phyloP scores from a whole-genome alignment of 2,797 vertebrate species.

The Otolemur crassicaudatus region DNA sequence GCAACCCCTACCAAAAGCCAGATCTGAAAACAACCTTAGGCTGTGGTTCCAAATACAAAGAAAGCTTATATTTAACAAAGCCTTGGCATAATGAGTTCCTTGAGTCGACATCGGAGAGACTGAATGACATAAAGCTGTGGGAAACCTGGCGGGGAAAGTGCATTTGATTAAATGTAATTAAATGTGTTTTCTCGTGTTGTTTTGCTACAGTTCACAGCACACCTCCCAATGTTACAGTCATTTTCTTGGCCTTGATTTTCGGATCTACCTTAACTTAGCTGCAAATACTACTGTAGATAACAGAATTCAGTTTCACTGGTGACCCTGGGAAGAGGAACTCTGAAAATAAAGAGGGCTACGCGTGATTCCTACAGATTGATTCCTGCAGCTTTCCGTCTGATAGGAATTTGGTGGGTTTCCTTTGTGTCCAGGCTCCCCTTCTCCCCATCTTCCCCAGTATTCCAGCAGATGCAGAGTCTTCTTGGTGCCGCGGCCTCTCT shows the following conservation, averaged over 20 bases:
- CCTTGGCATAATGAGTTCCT: conserved; percentile 5
- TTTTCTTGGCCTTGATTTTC: conserved; percentile 62
- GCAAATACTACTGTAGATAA: conserved; percentile 32
- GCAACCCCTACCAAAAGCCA: conserved; percentile 18
- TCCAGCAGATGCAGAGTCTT: neutral
- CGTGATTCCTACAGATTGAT: neutral
- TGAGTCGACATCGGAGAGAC: neutral
- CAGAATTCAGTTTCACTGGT: neutral
- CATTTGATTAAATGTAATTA: conserved; percentile 66
- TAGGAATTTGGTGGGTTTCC: neutral
- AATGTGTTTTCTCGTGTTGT: conserved; percentile 57
- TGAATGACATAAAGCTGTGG: neutral
- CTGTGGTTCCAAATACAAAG: conserved; percentile 28
- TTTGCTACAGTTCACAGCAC: neutral
- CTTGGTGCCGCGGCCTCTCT: neutral
- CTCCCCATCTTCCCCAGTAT: neutral
- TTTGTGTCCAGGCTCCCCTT: neutral
- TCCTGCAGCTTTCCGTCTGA: neutral
- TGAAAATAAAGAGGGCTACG: conserved; percentile 16
- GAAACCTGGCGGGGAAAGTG: neutral
- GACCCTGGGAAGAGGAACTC: conserved; percentile 39
- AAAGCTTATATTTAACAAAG: conserved; percentile 42
- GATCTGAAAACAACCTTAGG: conserved; percentile 46
- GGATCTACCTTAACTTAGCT: conserved; percentile 58
- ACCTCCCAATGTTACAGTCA: conserved; percentile 24